Conservation (phyloP, 2,888 invertebrate species). For the Xylocampa areola region DNA sequence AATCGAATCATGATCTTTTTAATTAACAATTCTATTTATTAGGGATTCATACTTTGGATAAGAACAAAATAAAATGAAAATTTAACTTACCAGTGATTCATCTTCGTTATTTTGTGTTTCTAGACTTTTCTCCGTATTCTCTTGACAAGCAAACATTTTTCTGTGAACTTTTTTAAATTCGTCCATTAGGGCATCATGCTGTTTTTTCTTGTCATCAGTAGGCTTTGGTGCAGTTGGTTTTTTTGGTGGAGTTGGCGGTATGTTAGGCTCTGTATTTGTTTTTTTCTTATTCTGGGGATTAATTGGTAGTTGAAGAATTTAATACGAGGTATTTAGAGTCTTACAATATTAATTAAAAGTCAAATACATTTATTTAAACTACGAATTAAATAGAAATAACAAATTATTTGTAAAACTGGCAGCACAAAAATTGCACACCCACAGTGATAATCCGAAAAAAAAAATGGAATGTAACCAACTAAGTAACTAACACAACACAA, state of each 20-base stretch:
- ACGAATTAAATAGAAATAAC: too few relatives aligned
- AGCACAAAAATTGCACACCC: too few relatives aligned
- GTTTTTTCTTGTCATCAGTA: conserved; percentile 91
- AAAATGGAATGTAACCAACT: too few relatives aligned
- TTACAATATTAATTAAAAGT: too few relatives aligned
- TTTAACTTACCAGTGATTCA: conserved; percentile 70
- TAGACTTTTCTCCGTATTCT: conserved; percentile 57
- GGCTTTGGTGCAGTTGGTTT: conserved; percentile 78
- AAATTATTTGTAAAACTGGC: too few relatives aligned
- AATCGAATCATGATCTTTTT: conserved; percentile 23
- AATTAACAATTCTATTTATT: conserved; percentile 37
- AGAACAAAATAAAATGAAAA: conserved; percentile 5
- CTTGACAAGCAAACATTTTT: conserved; percentile 93
- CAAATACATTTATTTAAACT: too few relatives aligned
- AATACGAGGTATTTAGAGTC: not conserved
- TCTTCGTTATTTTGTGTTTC: conserved; percentile 40
- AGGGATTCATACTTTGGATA: too few relatives aligned
- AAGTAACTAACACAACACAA: too few relatives aligned
- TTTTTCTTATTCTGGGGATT: conserved; percentile 77
- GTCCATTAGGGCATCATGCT: conserved; percentile 95
- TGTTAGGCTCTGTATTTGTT: conserved; percentile 64
- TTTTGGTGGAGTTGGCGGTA: conserved; percentile 68
- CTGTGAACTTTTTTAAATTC: conserved; percentile 96
- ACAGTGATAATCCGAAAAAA: too few relatives aligned
- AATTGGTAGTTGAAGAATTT: conserved; percentile 5